Base-by-base conservation (phyloP, 2,797 vertebrate genomes). In the Falco biarmicus region DNA sequence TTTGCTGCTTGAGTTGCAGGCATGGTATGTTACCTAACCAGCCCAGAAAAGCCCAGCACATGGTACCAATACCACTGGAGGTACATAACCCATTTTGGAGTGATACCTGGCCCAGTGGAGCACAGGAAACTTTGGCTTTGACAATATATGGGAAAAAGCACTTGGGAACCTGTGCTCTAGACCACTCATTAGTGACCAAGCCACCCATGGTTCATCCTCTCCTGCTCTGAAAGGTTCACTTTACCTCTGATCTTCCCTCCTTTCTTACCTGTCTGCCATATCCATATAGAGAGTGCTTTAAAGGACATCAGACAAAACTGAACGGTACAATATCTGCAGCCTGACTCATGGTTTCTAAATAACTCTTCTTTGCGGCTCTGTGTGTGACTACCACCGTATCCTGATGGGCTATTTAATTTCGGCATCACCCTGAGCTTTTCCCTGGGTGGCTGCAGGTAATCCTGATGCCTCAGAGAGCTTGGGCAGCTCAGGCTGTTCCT, bases 71-170 rank as follows among this genome's bases (percentile, higher is more conserved):
- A 26, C 29, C 26, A 25, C 81, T 87, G 81, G 64, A 68, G 59
- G 61, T 41, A 18, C 13, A 5, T 9, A 37, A 43, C 24, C 29
- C 20, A 24, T 53, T 80, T 70, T 0, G 1, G 74, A 66, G 57
- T 4, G 24, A n/a, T n/a, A 37, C 18, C 54, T 31, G 60, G 13
- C 45, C n/a, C 26, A 5, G 10, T 0, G 0, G 65, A 71, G 11
- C 43, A 29, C 10, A 26, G 45, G 51, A 65, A 43, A 22, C 31
- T 5, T 24, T 39, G 24, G 11, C 11, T 95, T 68, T 89, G 48
- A 32, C 57, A 64, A 17, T 29, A 32, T 3, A 7, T 11, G 28
- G 34, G n/a, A 45, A 54, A 78, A n/a, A 41, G 21, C 18, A 25
- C 17, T 61, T 39, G 43, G 56, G 26, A 90, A 19, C 4, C 7